Evolutionary conservation across 35 echinoderm and acorn worm species (phyloP).

Genomic region (Eucidaris tribuloides): DNA sequence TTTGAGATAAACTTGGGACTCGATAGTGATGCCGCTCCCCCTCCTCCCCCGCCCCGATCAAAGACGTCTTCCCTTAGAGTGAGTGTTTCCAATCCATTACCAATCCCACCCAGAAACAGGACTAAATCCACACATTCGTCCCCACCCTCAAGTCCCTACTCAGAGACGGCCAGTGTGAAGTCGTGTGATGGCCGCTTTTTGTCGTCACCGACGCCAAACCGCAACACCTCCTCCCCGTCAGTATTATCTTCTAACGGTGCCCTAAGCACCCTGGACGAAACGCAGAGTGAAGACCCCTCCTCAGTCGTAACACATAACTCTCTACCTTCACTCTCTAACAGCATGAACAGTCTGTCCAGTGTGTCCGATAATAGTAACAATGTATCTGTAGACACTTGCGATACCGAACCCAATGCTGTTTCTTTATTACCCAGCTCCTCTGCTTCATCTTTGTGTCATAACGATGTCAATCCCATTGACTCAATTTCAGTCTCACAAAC

Average conservation of each 20-base stretch:
- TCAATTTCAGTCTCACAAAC: no score
- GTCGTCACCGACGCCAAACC: background rate
- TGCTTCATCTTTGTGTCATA: slow-evolving; percentile 5
- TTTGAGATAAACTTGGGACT: slow-evolving; percentile 8
- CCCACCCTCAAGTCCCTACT: background rate
- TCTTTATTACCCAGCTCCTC: background rate
- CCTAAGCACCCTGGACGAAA: background rate
- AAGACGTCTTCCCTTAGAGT: background rate
- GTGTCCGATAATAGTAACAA: background rate
- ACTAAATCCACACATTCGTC: slow-evolving; percentile 25
- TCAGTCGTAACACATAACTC: slow-evolving; percentile 50
- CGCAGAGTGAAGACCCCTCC: background rate
- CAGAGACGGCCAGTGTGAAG: slow-evolving; percentile 19
- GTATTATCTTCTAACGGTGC: background rate
- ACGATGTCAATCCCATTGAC: no score
- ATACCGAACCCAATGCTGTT: background rate
- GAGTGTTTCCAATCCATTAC: slow-evolving; percentile 5
- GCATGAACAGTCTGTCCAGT: slow-evolving; percentile 20
- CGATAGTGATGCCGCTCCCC: background rate
- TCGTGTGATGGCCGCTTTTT: slow-evolving; percentile 11
- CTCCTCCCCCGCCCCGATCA: slow-evolving; percentile 32
- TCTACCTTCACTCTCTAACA: slow-evolving; percentile 34
- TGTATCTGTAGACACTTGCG: slow-evolving; percentile 10
- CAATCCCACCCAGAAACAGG: slow-evolving; percentile 26
- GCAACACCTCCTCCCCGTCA: background rate